Evolutionary conservation across 1,140 invertebrate species (phyloP).

Genomic region (Bemisia tabaci): DNA sequence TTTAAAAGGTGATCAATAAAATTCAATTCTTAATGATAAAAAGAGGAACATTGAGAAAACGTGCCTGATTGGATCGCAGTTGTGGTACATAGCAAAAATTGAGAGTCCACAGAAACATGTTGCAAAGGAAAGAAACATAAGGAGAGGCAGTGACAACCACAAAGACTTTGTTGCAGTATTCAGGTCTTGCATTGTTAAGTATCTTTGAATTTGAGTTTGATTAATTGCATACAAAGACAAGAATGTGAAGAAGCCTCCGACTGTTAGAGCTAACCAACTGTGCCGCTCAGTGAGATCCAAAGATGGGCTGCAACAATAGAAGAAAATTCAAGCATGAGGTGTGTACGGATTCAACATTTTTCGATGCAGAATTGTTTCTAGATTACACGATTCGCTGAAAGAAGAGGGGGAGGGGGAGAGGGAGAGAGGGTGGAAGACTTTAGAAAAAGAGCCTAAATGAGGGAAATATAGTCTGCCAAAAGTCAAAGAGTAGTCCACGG

Average conservation of each 20-base stretch:
- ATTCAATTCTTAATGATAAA: no score
- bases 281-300: constrained; percentile 59
- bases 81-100: constrained; percentile 57
- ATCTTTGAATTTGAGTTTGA: constrained; percentile 75
- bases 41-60: no score
- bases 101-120: constrained; percentile 64
- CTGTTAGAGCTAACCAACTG: constrained; percentile 52
- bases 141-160: constrained; percentile 55
- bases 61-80: constrained; percentile 51
- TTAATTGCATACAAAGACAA: constrained; percentile 67
- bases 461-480: no score
- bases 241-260: constrained; percentile 60
- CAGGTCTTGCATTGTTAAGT: constrained; percentile 54
- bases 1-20: no score
- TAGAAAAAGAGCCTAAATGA: no score
- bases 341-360: no score
- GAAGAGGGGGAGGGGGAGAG: no score
- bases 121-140: constrained; percentile 46
- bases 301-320: constrained; percentile 29
- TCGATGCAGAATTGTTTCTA: no score
- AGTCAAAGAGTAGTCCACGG: no score
- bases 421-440: no score
- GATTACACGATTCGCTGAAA: background rate
- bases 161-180: constrained; percentile 45
- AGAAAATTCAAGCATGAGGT: no score